Base-by-base conservation (phyloP, 2,797 vertebrate species). In the Denticeps clupeoides region DNA sequence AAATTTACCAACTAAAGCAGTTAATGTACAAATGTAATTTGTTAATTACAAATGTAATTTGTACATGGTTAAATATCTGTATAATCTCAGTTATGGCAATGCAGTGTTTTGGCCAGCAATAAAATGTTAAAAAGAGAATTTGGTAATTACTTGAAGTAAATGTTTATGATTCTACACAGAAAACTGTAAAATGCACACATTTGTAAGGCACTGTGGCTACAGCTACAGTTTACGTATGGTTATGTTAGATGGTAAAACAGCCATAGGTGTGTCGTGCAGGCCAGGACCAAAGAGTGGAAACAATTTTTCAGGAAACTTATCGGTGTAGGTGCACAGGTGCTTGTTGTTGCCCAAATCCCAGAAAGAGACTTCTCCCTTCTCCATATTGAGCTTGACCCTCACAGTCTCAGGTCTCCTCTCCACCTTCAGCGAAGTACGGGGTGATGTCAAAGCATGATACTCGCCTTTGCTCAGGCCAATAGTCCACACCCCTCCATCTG, bases 311-410 rank as follows among this genome's bases (percentile, higher is more conserved):
- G 16, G 47, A 27, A 73, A 71, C 23, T 40, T 51, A 32, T 69
- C 62, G 1, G 50, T 69, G 47, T 62, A 73, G 19, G 71, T 73
- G 51, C 60, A 68, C 35, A 75, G 55, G 51, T 83, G 82, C 44
- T 50, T 67, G 13, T 62, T 52, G 5, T 59, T 62, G 5, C 49
- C 74, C 4, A 55, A 69, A 45, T 87, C 77, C 74, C 77, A 86
- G 55, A 87, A 85, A 2, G 83, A 82, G 51, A 87, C 78, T 58
- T 83, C 77, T 38, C 77, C 82, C 26, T 74, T 78, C 1, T 85
- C 80, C 9, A 83, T 68, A 45, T 85, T 75, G 2, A 87, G 63
- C 61, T 80, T 84, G 28, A 87, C 45, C 8, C 82, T 67, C 48
- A 87, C 74, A 35, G 7, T 79, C 53, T 80, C 77, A 0, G 76